Percentiles rank a stretch among this genome's conserved stretches.
Conservation (phyloP, 2,113 vertebrate species). For the Mobula birostris region DNA sequence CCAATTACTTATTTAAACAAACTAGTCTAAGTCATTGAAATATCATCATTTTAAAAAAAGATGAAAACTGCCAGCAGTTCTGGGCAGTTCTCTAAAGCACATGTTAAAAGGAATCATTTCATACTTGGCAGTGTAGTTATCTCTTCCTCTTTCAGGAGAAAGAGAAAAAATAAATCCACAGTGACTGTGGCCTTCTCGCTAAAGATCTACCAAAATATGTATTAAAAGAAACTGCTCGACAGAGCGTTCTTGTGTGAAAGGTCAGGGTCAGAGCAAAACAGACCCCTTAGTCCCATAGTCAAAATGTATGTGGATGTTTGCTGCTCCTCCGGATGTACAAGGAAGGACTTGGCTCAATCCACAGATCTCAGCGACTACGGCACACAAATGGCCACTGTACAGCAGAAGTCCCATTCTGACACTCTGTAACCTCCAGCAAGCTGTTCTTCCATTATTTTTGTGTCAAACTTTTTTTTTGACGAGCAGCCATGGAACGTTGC, state of each 20-base stretch:
- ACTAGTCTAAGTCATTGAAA: not conserved
- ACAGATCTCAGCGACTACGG: not conserved
- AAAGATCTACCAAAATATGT: not conserved
- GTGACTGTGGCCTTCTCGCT: not conserved
- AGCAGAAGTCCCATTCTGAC: not conserved
- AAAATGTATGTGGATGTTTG: not conserved
- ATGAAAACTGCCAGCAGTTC: constrained; percentile 5
- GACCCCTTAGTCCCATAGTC: not conserved
- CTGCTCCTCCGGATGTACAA: not conserved
- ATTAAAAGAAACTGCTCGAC: constrained; percentile 1
- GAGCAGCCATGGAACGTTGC: not conserved
- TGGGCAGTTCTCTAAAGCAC: constrained; percentile 13
- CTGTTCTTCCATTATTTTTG: constrained; percentile 4
- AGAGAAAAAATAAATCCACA: not conserved
- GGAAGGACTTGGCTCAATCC: constrained; percentile 5
- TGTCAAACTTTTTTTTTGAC: not conserved
- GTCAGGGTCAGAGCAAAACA: not conserved
- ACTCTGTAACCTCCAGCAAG: not conserved
- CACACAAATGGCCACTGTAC: not conserved
- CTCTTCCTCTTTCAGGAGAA: not conserved
- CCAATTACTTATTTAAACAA: constrained; percentile 1
- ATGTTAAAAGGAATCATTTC: constrained; percentile 34
- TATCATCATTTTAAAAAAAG: not conserved
- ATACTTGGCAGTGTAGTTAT: constrained; percentile 20
- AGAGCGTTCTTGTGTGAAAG: not conserved